phyloP scores from a whole-genome alignment of 2,113 vertebrate genomes.

The Phoenicopterus ruber region DNA sequence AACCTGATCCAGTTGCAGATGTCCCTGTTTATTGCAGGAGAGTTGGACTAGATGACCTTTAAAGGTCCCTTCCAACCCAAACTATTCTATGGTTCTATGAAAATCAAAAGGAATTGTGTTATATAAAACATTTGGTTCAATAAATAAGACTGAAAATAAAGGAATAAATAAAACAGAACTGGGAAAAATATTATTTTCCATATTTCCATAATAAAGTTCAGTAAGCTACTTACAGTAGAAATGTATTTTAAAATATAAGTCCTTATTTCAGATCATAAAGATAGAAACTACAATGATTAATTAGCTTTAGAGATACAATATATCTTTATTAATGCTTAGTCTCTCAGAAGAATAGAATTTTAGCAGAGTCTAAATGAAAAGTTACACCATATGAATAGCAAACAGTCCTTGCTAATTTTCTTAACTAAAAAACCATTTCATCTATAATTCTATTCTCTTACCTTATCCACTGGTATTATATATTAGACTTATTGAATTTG shows the following conservation, averaged over 20 bases:
- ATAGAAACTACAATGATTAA: neutral
- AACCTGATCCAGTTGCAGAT: no score
- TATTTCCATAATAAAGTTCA: neutral
- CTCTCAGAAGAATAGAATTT: neutral
- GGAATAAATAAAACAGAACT: neutral
- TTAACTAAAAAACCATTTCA: neutral
- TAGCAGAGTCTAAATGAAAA: neutral
- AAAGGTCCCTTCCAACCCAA: no score
- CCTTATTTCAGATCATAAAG: neutral
- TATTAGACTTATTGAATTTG: slow-evolving; percentile 1
- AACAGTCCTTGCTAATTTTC: neutral
- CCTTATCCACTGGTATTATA: neutral
- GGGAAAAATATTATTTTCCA: neutral
- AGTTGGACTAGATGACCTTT: no score
- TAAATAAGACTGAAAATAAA: neutral
- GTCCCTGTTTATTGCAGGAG: no score
- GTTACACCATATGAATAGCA: neutral
- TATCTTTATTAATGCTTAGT: neutral
- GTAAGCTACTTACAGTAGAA: neutral
- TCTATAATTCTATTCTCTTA: neutral
- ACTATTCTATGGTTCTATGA: no score
- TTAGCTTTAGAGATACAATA: neutral
- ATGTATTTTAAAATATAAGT: neutral
- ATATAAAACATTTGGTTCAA: neutral
- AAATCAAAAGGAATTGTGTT: neutral